phyloP scores from a whole-genome alignment of 1,140 invertebrate species.

The Ostrea denselamellosa region DNA sequence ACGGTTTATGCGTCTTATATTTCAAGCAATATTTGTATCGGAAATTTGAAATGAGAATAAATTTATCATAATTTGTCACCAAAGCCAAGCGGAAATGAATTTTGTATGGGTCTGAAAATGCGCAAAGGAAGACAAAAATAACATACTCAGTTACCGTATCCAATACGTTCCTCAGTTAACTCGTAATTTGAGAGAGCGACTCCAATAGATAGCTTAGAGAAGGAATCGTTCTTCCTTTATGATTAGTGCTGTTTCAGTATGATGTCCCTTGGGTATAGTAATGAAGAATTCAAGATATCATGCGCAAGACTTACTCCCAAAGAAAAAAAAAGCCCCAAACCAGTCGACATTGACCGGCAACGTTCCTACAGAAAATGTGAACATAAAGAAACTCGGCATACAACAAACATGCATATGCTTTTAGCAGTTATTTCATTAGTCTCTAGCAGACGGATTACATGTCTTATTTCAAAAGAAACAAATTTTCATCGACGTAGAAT shows the following conservation, averaged over 20 bases:
- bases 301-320: background rate
- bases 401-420: too few relatives aligned
- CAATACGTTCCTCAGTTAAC: background rate
- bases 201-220: conserved; percentile 17
- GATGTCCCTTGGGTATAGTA: background rate
- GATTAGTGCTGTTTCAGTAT: conserved; percentile 5
- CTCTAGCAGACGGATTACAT: too few relatives aligned
- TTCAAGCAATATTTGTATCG: conserved; percentile 16
- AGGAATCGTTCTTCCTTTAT: background rate
- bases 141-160: background rate
- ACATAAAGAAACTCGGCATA: too few relatives aligned
- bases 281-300: background rate
- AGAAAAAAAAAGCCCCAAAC: background rate
- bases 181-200: background rate
- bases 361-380: background rate
- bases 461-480: too few relatives aligned
- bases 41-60: conserved; percentile 14
- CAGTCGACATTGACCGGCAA: background rate
- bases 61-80: conserved; percentile 32
- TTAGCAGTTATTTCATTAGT: too few relatives aligned
- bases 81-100: background rate
- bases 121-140: background rate
- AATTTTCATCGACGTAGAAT: too few relatives aligned
- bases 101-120: background rate
- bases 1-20: background rate